Evolutionary conservation across 2,888 invertebrate species (phyloP).

Genomic region (Anodontia alba): DNA sequence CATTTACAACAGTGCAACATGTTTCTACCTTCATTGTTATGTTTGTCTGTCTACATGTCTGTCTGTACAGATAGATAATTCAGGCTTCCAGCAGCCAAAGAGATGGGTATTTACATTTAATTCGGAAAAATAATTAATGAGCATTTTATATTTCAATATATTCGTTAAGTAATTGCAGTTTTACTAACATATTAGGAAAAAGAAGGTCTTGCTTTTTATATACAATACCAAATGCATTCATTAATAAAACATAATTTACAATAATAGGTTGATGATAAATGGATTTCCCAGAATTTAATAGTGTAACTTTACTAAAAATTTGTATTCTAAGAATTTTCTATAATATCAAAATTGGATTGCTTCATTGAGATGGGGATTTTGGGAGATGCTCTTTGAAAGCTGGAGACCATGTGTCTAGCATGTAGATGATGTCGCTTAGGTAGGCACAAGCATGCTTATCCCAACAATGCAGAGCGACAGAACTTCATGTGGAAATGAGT

Average conservation of each 20-base stretch:
- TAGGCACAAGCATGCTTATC: slow-evolving; percentile 65
- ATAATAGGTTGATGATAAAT: no score
- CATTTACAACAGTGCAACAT: slow-evolving; percentile 15
- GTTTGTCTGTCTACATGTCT: slow-evolving; percentile 38
- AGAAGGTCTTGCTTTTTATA: no score
- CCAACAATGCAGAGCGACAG: slow-evolving; percentile 45
- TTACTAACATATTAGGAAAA: no score
- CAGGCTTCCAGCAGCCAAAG: slow-evolving; percentile 8
- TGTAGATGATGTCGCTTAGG: slow-evolving; percentile 63
- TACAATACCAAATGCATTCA: no score
- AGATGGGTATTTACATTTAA: slow-evolving; percentile 2
- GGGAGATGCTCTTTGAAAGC: slow-evolving; percentile 6
- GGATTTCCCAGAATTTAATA: no score
- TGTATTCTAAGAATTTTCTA: no score
- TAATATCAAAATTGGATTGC: no score
- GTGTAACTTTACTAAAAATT: no score
- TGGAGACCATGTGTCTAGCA: slow-evolving; percentile 55
- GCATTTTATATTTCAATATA: no score
- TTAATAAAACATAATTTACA: no score
- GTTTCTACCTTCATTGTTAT: slow-evolving; percentile 23
- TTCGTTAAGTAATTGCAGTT: no score
- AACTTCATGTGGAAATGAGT: slow-evolving; percentile 40
- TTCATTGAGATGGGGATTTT: not conserved
- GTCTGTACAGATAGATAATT: slow-evolving; percentile 28
- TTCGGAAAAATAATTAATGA: no score